Evolutionary conservation across 2,797 vertebrate genomes (phyloP), one percentile per base, ranked within the genome.

Genomic region (Leuciscus waleckii): DNA sequence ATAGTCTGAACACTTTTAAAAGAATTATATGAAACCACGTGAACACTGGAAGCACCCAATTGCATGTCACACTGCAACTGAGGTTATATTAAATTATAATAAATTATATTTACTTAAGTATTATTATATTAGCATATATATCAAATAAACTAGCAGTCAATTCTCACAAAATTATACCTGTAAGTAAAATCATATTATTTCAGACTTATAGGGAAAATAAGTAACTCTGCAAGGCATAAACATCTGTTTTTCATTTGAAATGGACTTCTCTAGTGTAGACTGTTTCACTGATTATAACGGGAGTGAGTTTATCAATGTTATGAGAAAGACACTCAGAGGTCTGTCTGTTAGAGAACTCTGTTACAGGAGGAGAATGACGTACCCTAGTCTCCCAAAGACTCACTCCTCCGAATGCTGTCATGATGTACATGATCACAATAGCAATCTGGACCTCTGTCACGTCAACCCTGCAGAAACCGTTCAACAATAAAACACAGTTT

Each of bases 361-460:
- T 58, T 21, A 49, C 58, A 56, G 23, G 26, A 37, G 16, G 43
- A 43, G 21, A 49, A 19, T 7, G 11, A 87, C 81, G 4, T 96
- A 99, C 98, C 96, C 87, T 94, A 23, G 85, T 93, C 81, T 98
- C 94, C 98, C 98, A 99, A 58, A 99, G 39, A 85, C 90, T 85
- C 83, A 97, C 92, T 88, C 98, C 98, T 86, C 95, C 96, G 54
- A 96, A 95, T 0, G 97, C 96, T 32, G 98, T 94, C 90, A 98
- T 92, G 89, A 98, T 14, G 86, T 99, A 98, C 92, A 99, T 91
- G 84, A 92, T 23, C 0, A 95, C 93, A 92, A 99, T 96, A 88
- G 97, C 94, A 39, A 98, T 23, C 94, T 99, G 98, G 90, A 98
- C 97, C 92, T 99, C 98, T 29, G 98, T 99, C 84, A 99, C 98